These are phyloP conservation scores for Rhaphigaster nebulosa DNA, from an alignment of 2,888 invertebrate genomes.

Conservation along the genomic window DNA sequence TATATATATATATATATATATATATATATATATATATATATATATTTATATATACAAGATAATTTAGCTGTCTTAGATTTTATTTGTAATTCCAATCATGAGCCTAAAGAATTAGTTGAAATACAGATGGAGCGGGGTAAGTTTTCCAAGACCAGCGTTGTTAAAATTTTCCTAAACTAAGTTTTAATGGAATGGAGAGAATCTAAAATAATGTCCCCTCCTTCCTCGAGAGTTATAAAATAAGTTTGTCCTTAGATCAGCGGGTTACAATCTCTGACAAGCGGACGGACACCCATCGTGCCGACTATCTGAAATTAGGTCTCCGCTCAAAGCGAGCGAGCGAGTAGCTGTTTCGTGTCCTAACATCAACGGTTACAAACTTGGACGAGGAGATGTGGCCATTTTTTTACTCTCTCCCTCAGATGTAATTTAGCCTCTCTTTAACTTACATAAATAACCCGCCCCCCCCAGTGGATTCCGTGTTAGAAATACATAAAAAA, in stretches of 20 bases:
- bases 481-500: conserved; percentile 55
- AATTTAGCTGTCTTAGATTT: no score
- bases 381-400: not conserved
- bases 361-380: not conserved
- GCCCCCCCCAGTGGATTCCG: not conserved
- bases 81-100: not conserved
- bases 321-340: not conserved
- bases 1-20: no score
- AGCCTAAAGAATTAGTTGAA: not conserved
- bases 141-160: not conserved
- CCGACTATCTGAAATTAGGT: not conserved
- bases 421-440: conserved; percentile 53
- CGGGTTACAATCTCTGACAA: not conserved
- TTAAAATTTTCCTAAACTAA: not conserved
- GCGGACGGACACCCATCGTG: not conserved
- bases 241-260: not conserved
- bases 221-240: not conserved
- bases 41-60: no score
- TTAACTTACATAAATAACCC: conserved; percentile 56
- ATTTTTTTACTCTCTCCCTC: not conserved
- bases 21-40: no score
- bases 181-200: not conserved
- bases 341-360: not conserved
- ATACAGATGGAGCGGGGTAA: not conserved
- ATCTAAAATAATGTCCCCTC: not conserved